Percentiles rank a stretch among this genome's conserved stretches.
Conservation (phyloP, 2,797 vertebrate genomes). For the Galaxias olidus region DNA sequence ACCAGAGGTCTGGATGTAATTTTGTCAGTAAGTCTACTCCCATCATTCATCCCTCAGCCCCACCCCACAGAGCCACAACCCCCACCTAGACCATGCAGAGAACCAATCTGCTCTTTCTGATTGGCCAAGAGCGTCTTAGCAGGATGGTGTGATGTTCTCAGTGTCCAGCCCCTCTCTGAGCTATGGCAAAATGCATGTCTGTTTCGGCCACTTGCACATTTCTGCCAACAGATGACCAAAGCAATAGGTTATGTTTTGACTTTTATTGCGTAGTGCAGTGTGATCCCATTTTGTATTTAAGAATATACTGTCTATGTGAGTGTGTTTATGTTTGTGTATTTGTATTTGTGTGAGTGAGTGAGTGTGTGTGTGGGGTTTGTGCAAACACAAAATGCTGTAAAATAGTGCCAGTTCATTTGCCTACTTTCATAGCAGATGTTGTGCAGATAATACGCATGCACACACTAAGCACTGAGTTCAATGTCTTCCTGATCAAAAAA, state of each 20-base stretch:
- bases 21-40: constrained; percentile 41
- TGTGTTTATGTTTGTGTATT: not conserved
- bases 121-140: constrained; percentile 48
- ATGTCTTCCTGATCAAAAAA: no score
- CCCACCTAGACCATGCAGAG: constrained; percentile 37
- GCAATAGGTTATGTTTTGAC: no score
- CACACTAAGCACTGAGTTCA: no score
- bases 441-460: no score
- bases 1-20: constrained; percentile 63
- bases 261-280: no score
- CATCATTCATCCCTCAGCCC: constrained; percentile 30
- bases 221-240: no score
- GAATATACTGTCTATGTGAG: not conserved
- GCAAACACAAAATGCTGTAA: no score
- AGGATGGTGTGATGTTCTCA: constrained; percentile 37
- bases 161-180: no score
- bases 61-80: constrained; percentile 8
- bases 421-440: no score
- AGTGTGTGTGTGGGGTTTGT: not conserved
- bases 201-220: no score
- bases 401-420: no score
- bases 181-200: no score
- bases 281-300: constrained; percentile 54
- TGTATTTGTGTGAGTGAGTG: not conserved
- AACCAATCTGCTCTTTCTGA: constrained; percentile 27